These are phyloP conservation scores for Ceuthmochares aereus DNA, from an alignment of 2,113 vertebrate genomes.

Conservation along the genomic window DNA sequence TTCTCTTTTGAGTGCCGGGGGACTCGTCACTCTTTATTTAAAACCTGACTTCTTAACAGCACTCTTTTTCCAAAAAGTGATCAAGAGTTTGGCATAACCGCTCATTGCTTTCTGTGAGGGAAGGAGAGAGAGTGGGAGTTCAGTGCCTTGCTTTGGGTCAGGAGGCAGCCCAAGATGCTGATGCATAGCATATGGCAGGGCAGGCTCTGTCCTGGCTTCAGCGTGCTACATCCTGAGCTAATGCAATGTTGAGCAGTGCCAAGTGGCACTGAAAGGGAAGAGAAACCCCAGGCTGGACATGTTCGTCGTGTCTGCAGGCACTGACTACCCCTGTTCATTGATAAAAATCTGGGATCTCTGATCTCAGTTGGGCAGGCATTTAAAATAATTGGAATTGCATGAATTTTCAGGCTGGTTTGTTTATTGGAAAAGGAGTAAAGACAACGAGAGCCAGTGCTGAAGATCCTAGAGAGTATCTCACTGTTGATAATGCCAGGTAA, in stretches of 20 bases:
- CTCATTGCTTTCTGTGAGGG: neutral
- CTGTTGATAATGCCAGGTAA: slow-evolving; percentile 65
- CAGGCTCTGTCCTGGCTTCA: neutral
- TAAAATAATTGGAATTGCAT: neutral
- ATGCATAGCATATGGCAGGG: slow-evolving; percentile 34
- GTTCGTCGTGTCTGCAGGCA: neutral
- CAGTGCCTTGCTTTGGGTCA: slow-evolving; percentile 18
- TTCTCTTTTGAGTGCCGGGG: neutral
- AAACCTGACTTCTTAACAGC: slow-evolving; percentile 18
- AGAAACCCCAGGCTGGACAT: neutral
- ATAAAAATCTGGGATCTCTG: neutral
- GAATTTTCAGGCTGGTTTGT: slow-evolving; percentile 64
- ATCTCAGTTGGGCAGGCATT: neutral
- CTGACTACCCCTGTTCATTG: neutral
- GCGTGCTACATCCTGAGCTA: neutral
- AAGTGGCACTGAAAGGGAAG: neutral
- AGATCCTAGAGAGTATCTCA: slow-evolving; percentile 69
- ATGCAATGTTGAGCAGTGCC: neutral
- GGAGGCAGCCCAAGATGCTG: slow-evolving; percentile 30
- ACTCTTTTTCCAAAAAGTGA: slow-evolving; percentile 61
- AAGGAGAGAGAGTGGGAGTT: slow-evolving; percentile 9
- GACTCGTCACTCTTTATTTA: neutral
- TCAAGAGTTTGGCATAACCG: slow-evolving; percentile 24
- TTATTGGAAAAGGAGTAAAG: slow-evolving; percentile 67
- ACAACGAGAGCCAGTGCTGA: slow-evolving; percentile 43